Conservation (phyloP, 2,797 vertebrate species). For the Phyllotis vaccarum region DNA sequence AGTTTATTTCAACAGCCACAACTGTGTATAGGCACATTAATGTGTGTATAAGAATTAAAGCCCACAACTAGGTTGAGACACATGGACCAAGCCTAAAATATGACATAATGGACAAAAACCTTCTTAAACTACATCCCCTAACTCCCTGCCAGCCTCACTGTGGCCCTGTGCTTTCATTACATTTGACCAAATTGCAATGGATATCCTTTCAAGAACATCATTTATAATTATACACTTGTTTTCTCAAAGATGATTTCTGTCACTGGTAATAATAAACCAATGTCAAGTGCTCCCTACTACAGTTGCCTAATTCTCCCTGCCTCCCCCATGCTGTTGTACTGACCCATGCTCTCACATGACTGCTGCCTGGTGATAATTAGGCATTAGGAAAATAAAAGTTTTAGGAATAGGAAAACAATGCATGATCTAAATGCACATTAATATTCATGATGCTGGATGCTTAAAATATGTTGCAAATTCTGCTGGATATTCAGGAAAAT, state of each 20-base stretch:
- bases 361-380: conserved; percentile 33
- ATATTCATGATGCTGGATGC: conserved; percentile 43
- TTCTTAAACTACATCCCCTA: neutral
- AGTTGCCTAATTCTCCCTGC: neutral
- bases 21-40: neutral
- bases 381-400: conserved; percentile 61
- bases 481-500: conserved; percentile 37
- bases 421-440: conserved; percentile 33
- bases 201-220: neutral
- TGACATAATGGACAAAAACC: neutral
- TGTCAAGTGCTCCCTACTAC: neutral
- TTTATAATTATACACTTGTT: conserved; percentile 34
- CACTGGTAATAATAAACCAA: neutral
- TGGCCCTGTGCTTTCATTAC: neutral
- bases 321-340: neutral
- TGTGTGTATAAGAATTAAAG: neutral
- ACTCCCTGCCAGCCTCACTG: neutral
- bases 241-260: conserved; percentile 5
- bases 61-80: neutral
- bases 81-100: neutral
- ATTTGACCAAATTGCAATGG: neutral
- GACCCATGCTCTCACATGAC: neutral
- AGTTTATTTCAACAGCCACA: neutral
- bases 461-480: conserved; percentile 51
- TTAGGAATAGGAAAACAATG: conserved; percentile 28